phyloP scores from a whole-genome alignment of 2,888 invertebrate genomes.

The Polydrusus cervinus region DNA sequence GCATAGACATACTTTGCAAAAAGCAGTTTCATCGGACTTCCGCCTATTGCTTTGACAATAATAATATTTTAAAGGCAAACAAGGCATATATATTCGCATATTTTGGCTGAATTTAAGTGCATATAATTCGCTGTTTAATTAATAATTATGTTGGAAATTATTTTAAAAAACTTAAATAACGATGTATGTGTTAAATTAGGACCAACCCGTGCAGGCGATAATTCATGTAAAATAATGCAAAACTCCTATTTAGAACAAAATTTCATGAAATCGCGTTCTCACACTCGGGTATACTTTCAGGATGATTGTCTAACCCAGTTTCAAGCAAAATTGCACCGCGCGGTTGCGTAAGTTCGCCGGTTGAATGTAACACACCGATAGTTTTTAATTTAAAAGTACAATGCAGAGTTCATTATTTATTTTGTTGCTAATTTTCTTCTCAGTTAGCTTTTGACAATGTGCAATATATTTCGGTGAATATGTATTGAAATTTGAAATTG shows the following conservation, averaged over 20 bases:
- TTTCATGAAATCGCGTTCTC: slow-evolving; percentile 12
- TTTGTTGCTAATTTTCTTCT: slow-evolving; percentile 24
- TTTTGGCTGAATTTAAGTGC: too few species aligned
- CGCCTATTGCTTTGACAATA: too few species aligned
- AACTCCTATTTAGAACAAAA: not conserved
- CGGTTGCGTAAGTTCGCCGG: not conserved
- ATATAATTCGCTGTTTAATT: too few species aligned
- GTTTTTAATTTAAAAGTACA: slow-evolving; percentile 20
- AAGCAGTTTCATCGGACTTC: too few species aligned
- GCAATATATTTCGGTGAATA: not conserved
- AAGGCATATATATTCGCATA: too few species aligned
- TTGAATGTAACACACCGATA: slow-evolving; percentile 17
- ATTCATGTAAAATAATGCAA: not conserved
- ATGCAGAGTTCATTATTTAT: slow-evolving; percentile 11
- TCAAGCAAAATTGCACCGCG: slow-evolving; percentile 16
- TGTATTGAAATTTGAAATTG: not conserved
- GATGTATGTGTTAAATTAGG: too few species aligned
- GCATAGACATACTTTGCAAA: too few species aligned
- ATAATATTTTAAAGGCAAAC: too few species aligned
- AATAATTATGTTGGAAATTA: too few species aligned
- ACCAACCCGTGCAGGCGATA: too few species aligned
- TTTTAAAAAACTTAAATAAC: too few species aligned
- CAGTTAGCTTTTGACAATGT: slow-evolving; percentile 16
- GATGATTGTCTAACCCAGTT: slow-evolving; percentile 26
- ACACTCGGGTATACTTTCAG: slow-evolving; percentile 6